A percentile compares a stretch with the other conserved stretches of the same genome.
Conservation (phyloP, 1,140 invertebrate species). For the Procambarus clarkii region DNA sequence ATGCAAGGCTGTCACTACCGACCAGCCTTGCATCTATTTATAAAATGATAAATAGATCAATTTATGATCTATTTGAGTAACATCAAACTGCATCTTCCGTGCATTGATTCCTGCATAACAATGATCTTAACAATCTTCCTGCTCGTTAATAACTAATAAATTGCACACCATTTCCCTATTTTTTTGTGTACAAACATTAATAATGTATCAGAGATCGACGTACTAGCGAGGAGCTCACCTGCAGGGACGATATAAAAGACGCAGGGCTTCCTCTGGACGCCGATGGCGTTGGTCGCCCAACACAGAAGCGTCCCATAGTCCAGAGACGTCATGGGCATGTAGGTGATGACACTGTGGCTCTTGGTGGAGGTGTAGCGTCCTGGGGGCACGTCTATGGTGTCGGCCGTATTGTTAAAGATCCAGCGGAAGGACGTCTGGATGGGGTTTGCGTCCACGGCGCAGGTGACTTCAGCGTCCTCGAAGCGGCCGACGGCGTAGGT, state of each 20-base stretch:
- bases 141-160: too few species aligned
- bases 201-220: too few species aligned
- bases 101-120: too few species aligned
- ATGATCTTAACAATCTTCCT: too few species aligned
- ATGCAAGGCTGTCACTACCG: too few species aligned
- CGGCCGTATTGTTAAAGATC: constrained; percentile 82
- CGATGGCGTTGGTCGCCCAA: constrained; percentile 68
- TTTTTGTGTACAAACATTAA: too few species aligned
- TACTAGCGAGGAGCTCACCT: too few species aligned
- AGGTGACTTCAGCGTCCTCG: constrained; percentile 85
- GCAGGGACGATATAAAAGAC: constrained; percentile 72
- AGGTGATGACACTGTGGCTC: constrained; percentile 73
- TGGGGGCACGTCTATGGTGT: constrained; percentile 25
- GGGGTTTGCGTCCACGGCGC: constrained; percentile 89
- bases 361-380: constrained; percentile 72
- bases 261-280: constrained; percentile 71
- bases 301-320: constrained; percentile 71
- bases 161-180: too few species aligned
- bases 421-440: constrained; percentile 82
- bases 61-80: too few species aligned
- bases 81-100: too few species aligned
- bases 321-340: constrained; percentile 38
- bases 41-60: too few species aligned
- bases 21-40: too few species aligned
- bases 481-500: constrained; percentile 85